Evolutionary conservation across 2,888 invertebrate genomes (phyloP).

Genomic region (Hypsopygia costalis): DNA sequence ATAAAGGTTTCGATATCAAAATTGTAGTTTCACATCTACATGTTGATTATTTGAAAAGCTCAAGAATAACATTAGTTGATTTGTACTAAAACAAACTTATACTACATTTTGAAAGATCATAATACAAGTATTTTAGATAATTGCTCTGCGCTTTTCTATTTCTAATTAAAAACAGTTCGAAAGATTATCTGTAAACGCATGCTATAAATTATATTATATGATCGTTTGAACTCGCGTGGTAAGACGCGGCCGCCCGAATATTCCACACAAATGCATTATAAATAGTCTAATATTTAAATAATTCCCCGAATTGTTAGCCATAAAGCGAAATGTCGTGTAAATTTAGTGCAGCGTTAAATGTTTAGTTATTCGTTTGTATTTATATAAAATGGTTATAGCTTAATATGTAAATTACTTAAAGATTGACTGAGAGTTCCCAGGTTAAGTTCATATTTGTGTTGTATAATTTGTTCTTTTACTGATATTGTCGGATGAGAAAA

Average conservation of each 20-base stretch:
- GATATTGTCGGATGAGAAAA: background rate
- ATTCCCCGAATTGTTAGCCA: background rate
- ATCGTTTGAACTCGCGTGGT: background rate
- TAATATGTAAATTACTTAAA: constrained; percentile 23
- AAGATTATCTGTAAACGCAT: too few relatives aligned
- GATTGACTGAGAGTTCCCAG: constrained; percentile 10
- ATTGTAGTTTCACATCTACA: too few relatives aligned
- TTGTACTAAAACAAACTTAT: too few relatives aligned
- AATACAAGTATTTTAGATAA: too few relatives aligned
- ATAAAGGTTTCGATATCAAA: too few relatives aligned
- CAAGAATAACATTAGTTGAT: too few relatives aligned
- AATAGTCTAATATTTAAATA: background rate
- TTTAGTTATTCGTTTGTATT: constrained; percentile 19
- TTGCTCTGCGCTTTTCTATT: too few relatives aligned
- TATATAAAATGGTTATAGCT: constrained; percentile 37
- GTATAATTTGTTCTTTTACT: constrained; percentile 11
- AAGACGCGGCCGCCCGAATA: background rate
- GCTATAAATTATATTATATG: too few relatives aligned
- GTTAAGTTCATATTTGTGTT: constrained; percentile 5
- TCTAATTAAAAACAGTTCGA: too few relatives aligned
- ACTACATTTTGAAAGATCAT: too few relatives aligned
- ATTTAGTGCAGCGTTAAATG: constrained; percentile 11
- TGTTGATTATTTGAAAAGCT: too few relatives aligned
- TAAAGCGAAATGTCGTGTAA: constrained; percentile 7
- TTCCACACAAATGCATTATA: background rate